Conservation (phyloP, 2,113 vertebrate genomes). For the Mugil cephalus region DNA sequence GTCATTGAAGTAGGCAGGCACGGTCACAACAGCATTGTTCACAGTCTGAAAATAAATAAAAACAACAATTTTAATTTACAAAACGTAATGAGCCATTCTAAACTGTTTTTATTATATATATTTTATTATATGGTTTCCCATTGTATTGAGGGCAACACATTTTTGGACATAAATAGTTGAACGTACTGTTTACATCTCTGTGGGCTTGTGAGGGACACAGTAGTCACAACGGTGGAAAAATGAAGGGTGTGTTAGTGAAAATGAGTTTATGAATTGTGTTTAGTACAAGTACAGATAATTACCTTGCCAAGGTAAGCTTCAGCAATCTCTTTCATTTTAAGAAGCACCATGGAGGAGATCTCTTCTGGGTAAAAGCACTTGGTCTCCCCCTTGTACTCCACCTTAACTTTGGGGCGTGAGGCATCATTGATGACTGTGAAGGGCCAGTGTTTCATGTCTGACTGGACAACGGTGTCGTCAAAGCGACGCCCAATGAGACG, state of each 20-base stretch:
- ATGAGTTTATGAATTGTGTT: background rate
- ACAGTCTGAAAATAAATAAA: slow-evolving; percentile 60
- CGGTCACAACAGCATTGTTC: slow-evolving; percentile 82
- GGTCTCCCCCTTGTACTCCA: slow-evolving; percentile 84
- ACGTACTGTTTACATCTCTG: no score
- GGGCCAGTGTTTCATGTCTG: slow-evolving; percentile 86
- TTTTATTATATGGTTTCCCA: background rate
- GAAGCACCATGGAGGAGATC: slow-evolving; percentile 85
- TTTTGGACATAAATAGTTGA: no score
- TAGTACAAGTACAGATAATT: background rate
- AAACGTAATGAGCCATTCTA: background rate
- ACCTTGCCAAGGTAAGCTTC: slow-evolving; percentile 86
- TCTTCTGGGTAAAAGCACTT: slow-evolving; percentile 85
- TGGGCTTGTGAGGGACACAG: no score
- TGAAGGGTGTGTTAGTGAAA: background rate
- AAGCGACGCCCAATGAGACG: slow-evolving; percentile 84
- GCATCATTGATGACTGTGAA: slow-evolving; percentile 80
- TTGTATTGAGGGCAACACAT: no score
- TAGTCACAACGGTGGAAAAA: background rate
- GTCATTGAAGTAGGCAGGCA: slow-evolving; percentile 86
- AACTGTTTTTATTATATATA: no score
- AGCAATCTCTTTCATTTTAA: slow-evolving; percentile 85
- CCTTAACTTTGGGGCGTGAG: slow-evolving; percentile 81
- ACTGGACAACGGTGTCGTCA: slow-evolving; percentile 81
- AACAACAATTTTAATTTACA: background rate